These are phyloP conservation scores for Macquaria australasica DNA, from an alignment of 2,113 vertebrate genomes.

Conservation along the genomic window DNA sequence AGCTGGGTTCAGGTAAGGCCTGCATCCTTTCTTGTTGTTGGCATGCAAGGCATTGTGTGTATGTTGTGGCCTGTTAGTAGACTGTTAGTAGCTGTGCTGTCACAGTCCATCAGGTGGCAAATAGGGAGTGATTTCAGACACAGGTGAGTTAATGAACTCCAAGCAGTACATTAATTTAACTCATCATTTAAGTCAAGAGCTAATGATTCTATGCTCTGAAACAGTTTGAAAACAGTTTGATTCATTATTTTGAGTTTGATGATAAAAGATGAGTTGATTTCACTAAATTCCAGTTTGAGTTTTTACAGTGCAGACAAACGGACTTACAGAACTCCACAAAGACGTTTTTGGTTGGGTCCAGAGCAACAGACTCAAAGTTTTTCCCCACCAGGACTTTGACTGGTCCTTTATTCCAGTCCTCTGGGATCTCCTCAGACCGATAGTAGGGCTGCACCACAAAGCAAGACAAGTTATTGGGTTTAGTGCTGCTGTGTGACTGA, in stretches of 20 bases:
- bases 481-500: neutral
- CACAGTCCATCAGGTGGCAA: too few species aligned
- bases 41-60: neutral
- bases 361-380: slow-evolving; percentile 92
- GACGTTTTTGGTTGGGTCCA: slow-evolving; percentile 92
- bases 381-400: slow-evolving; percentile 94
- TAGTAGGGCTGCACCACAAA: slow-evolving; percentile 84
- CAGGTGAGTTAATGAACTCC: neutral
- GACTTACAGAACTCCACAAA: slow-evolving; percentile 97
- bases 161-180: neutral
- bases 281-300: neutral
- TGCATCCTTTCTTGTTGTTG: neutral
- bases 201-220: neutral
- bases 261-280: neutral
- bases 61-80: neutral
- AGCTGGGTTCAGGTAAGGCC: too few species aligned
- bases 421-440: slow-evolving; percentile 87
- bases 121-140: neutral
- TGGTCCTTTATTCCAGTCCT: slow-evolving; percentile 89
- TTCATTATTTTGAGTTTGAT: neutral
- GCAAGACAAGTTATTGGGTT: neutral
- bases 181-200: neutral
- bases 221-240: neutral
- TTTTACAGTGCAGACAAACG: neutral
- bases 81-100: too few species aligned